A percentile compares a stretch with the other conserved stretches of the same genome.
Evolutionary conservation across 2,113 vertebrate genomes (phyloP).

Genomic region (Leucosticte australis): DNA sequence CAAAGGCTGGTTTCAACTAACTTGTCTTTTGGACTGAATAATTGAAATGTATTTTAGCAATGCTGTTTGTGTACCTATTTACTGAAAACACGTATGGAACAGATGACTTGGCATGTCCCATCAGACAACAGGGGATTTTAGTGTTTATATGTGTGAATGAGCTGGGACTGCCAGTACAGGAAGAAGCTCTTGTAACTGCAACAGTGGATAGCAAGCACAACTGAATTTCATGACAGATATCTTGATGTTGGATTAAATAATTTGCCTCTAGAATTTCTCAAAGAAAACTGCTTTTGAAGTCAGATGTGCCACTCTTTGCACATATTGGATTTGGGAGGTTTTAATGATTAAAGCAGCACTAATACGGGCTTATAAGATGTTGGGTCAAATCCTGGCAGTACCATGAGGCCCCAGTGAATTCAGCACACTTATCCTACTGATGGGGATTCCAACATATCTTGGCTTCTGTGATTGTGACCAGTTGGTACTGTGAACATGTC

Average conservation of each 20-base stretch:
- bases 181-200: background rate
- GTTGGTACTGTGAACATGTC: constrained; percentile 1
- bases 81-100: background rate
- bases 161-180: background rate
- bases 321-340: background rate
- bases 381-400: background rate
- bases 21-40: background rate
- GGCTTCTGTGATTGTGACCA: constrained; percentile 4
- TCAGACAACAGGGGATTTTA: background rate
- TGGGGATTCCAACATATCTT: background rate
- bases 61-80: background rate
- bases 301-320: background rate
- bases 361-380: background rate
- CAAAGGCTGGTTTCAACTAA: background rate
- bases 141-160: background rate
- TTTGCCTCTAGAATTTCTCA: background rate
- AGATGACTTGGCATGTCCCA: background rate
- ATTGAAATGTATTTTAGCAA: background rate
- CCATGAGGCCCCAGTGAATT: background rate
- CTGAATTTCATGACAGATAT: background rate
- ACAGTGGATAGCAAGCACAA: background rate
- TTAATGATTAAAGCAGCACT: background rate
- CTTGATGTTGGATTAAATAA: background rate
- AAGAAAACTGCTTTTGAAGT: background rate
- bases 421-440: background rate